phyloP scores from a whole-genome alignment of 1,140 invertebrate species.

The Oedothorax gibbosus region DNA sequence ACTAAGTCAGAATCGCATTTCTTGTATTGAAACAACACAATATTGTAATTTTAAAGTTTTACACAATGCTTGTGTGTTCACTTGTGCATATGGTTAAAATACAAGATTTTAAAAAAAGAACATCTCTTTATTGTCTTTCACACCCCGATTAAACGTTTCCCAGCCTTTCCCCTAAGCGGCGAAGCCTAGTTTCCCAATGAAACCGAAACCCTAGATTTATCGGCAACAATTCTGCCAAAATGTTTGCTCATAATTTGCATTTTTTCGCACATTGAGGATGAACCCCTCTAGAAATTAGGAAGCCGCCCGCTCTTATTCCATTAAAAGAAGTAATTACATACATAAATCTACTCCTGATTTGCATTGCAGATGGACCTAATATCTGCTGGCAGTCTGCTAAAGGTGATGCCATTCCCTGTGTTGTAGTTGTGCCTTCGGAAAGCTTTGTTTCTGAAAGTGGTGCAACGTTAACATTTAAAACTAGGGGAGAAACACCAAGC shows the following conservation, averaged over 20 bases:
- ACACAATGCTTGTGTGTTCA: too few relatives aligned
- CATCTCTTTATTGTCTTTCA: too few relatives aligned
- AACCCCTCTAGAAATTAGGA: conserved; percentile 48
- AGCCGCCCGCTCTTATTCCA: conserved; percentile 57
- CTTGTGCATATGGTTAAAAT: too few relatives aligned
- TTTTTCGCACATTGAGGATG: conserved; percentile 32
- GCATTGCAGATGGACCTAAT: conserved; percentile 50
- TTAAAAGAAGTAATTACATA: conserved; percentile 61
- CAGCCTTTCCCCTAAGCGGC: neutral
- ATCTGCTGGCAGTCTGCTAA: conserved; percentile 9
- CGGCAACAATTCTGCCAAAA: conserved; percentile 55
- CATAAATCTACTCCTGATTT: conserved; percentile 59
- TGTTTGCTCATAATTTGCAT: conserved; percentile 60
- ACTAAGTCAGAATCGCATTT: too few relatives aligned
- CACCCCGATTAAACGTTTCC: too few relatives aligned
- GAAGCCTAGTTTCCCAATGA: neutral
- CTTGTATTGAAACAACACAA: too few relatives aligned
- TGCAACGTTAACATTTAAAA: too few relatives aligned
- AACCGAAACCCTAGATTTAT: conserved; percentile 39
- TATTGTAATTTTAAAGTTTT: too few relatives aligned
- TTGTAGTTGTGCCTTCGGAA: too few relatives aligned
- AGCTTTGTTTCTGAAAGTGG: too few relatives aligned
- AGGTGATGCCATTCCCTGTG: neutral
- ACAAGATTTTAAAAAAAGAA: too few relatives aligned
- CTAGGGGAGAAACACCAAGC: too few relatives aligned